phyloP scores from a whole-genome alignment of 1,140 invertebrate species.

The Limonius californicus region DNA sequence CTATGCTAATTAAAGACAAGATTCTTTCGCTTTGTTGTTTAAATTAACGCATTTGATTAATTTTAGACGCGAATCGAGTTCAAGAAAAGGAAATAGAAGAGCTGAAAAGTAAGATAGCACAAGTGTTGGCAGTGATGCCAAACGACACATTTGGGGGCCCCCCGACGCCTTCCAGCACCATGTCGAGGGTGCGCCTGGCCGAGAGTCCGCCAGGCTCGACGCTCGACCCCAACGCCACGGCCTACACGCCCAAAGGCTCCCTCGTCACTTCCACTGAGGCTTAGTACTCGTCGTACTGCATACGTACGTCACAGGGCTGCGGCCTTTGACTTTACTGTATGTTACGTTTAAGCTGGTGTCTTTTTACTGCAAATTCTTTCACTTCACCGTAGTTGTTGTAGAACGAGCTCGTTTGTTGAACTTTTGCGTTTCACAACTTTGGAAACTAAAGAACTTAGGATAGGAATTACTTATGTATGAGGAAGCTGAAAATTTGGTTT shows the following conservation, averaged over 20 bases:
- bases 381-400: no score
- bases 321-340: slow-evolving; percentile 8
- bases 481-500: no score
- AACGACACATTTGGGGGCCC: slow-evolving; percentile 58
- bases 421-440: no score
- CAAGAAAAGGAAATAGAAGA: slow-evolving; percentile 90
- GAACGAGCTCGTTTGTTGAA: no score
- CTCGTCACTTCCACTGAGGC: slow-evolving; percentile 58
- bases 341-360: slow-evolving; percentile 1
- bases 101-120: slow-evolving; percentile 84
- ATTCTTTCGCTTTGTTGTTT: no score
- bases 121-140: slow-evolving; percentile 89
- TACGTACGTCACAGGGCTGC: slow-evolving; percentile 3
- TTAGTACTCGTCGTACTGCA: slow-evolving; percentile 23
- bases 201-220: slow-evolving; percentile 55
- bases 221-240: slow-evolving; percentile 87
- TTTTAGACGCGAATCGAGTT: slow-evolving; percentile 65
- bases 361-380: no score
- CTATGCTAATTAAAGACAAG: no score
- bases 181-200: slow-evolving; percentile 57
- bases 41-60: no score
- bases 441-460: no score
- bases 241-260: slow-evolving; percentile 79
- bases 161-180: slow-evolving; percentile 45
- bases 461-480: no score